Conservation (phyloP, 2,888 invertebrate genomes). For the Helicoverpa assulta region DNA sequence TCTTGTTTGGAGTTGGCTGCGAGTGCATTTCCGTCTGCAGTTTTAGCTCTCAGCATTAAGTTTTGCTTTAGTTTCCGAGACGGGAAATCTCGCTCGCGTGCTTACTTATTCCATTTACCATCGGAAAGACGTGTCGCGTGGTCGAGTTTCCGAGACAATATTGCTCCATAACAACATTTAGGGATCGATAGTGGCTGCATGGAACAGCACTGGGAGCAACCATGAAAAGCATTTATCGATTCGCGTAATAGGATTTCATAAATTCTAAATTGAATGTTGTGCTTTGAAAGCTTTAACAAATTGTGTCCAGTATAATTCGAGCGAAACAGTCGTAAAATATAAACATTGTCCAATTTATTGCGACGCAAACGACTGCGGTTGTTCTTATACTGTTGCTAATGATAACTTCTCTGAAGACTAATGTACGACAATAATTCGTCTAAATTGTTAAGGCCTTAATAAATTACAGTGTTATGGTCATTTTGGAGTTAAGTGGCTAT, state of each 20-base stretch:
- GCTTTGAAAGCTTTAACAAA: slow-evolving; percentile 55
- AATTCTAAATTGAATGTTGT: slow-evolving; percentile 53
- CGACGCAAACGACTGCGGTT: slow-evolving; percentile 42
- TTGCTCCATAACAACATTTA: slow-evolving; percentile 51
- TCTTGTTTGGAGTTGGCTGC: slow-evolving; percentile 65
- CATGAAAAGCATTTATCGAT: slow-evolving; percentile 57
- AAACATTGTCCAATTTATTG: slow-evolving; percentile 49
- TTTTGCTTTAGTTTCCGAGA: slow-evolving; percentile 68
- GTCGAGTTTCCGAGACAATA: slow-evolving; percentile 62
- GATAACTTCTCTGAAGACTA: slow-evolving; percentile 35
- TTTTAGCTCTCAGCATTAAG: slow-evolving; percentile 68
- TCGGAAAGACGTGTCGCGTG: slow-evolving; percentile 60
- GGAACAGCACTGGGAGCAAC: slow-evolving; percentile 25
- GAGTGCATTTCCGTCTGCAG: slow-evolving; percentile 69
- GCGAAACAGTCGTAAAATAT: slow-evolving; percentile 52
- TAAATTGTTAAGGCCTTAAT: slow-evolving; percentile 27
- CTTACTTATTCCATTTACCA: slow-evolving; percentile 69
- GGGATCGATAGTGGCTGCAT: slow-evolving; percentile 35
- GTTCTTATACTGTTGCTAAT: slow-evolving; percentile 42
- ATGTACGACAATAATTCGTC: slow-evolving; percentile 22
- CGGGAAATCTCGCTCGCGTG: slow-evolving; percentile 65
- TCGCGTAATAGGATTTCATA: slow-evolving; percentile 56
- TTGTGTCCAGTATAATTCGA: slow-evolving; percentile 49
- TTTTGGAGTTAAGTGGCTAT: not conserved
- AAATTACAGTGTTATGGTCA: slow-evolving; percentile 19